These are phyloP conservation scores for Phataginus tetradactyla DNA, from an alignment of 2,797 vertebrate species.

Conservation along the genomic window DNA sequence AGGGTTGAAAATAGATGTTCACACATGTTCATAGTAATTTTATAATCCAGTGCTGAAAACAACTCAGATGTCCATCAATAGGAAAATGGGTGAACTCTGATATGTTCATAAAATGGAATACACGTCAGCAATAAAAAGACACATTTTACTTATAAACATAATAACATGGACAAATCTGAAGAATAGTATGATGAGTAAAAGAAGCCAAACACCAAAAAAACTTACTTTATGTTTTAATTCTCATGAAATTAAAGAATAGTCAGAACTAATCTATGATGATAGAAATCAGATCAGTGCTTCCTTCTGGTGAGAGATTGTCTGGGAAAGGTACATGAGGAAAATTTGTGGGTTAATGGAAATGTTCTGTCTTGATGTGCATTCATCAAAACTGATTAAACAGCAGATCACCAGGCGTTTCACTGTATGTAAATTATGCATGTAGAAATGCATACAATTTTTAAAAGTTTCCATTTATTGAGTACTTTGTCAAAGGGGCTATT, in stretches of 20 bases:
- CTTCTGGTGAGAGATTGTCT: background rate
- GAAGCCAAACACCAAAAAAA: background rate
- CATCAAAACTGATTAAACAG: background rate
- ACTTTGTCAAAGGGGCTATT: background rate
- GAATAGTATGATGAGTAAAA: background rate
- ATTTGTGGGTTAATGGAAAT: background rate
- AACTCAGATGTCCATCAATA: background rate
- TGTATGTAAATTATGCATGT: background rate
- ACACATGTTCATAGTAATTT: background rate
- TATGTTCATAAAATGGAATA: background rate
- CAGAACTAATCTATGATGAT: background rate
- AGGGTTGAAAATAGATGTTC: background rate
- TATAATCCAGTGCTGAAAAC: background rate
- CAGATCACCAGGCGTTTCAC: background rate
- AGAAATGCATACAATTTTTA: background rate
- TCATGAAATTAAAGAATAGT: background rate
- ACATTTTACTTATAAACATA: background rate
- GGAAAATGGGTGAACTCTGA: background rate
- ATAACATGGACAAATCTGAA: background rate
- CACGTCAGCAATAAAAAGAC: background rate
- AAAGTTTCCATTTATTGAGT: background rate
- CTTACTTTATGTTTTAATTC: background rate
- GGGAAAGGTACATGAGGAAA: background rate
- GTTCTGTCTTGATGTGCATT: background rate
- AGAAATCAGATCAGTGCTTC: background rate